Evolutionary conservation across 2,888 invertebrate species (phyloP).

Genomic region (Drosophila lacicola): DNA sequence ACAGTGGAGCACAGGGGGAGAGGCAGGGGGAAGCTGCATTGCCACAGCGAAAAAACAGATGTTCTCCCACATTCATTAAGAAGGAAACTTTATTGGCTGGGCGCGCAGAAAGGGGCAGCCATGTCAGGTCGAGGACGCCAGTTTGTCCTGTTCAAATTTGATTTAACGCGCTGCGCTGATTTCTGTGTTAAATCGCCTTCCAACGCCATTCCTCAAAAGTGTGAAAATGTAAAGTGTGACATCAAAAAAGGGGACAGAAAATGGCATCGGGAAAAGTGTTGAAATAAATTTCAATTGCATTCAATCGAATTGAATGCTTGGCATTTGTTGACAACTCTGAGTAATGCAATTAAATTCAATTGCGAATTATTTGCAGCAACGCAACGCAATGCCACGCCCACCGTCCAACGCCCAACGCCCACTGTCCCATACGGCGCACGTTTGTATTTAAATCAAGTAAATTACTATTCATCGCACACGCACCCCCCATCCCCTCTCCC

Average conservation of each 20-base stretch:
- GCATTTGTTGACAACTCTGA: conserved; percentile 80
- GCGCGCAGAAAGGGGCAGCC: neutral
- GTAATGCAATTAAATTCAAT: conserved; percentile 81
- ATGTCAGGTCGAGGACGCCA: no score
- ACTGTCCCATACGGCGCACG: conserved; percentile 33
- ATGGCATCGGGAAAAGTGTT: conserved; percentile 31
- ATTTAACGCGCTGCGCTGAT: no score
- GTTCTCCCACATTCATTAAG: conserved; percentile 78
- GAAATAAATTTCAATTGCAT: conserved; percentile 78
- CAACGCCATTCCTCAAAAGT: conserved; percentile 43
- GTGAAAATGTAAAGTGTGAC: conserved; percentile 67
- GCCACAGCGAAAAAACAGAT: conserved; percentile 31
- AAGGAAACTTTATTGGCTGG: conserved; percentile 51
- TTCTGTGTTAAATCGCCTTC: conserved; percentile 45
- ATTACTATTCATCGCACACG: conserved; percentile 63
- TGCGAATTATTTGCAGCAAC: conserved; percentile 67
- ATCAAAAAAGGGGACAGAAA: conserved; percentile 44
- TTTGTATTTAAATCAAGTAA: conserved; percentile 67
- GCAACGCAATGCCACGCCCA: conserved; percentile 6
- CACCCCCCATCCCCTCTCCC: neutral
- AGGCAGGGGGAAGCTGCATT: neutral
- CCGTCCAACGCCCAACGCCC: conserved; percentile 1
- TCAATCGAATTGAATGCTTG: conserved; percentile 78
- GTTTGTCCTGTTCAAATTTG: no score
- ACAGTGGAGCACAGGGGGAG: conserved; percentile 1